phyloP scores from a whole-genome alignment of 2,888 invertebrate species.

The Drosophila histrio region DNA sequence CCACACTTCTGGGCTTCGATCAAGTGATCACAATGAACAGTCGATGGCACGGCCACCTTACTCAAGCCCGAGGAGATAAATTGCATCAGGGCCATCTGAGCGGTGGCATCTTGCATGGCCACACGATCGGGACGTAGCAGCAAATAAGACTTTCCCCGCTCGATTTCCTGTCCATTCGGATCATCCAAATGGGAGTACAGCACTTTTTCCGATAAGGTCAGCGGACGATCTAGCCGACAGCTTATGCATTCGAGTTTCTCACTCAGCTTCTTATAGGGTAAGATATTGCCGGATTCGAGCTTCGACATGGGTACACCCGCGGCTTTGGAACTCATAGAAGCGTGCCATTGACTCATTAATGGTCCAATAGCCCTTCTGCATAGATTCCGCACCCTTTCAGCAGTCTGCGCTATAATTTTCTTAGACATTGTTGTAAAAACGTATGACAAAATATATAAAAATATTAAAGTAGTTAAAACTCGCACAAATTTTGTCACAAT shows the following conservation, averaged over 20 bases:
- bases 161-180: slow-evolving; percentile 94
- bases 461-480: slow-evolving; percentile 1
- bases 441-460: background rate
- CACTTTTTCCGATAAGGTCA: slow-evolving; percentile 98
- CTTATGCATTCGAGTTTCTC: slow-evolving; percentile 91
- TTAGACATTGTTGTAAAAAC: slow-evolving; percentile 11
- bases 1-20: slow-evolving; percentile 98
- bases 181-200: slow-evolving; percentile 98
- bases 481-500: slow-evolving; percentile 13
- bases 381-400: slow-evolving; percentile 48
- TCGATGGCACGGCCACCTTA: slow-evolving; percentile 98
- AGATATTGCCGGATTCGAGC: slow-evolving; percentile 89
- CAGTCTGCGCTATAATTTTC: slow-evolving; percentile 3
- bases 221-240: slow-evolving; percentile 93
- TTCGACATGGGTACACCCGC: slow-evolving; percentile 96
- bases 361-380: slow-evolving; percentile 85
- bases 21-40: slow-evolving; percentile 99
- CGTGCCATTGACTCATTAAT: slow-evolving; percentile 92
- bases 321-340: slow-evolving; percentile 88
- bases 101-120: slow-evolving; percentile 99
- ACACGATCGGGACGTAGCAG: slow-evolving; percentile 98
- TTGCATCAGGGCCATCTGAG: slow-evolving; percentile 99
- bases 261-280: slow-evolving; percentile 93
- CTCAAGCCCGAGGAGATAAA: slow-evolving; percentile 99
- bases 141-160: slow-evolving; percentile 95